Evolutionary conservation across 2,888 invertebrate species (phyloP), one percentile per base, ranked within the genome.

Genomic region (Pammene aurita): DNA sequence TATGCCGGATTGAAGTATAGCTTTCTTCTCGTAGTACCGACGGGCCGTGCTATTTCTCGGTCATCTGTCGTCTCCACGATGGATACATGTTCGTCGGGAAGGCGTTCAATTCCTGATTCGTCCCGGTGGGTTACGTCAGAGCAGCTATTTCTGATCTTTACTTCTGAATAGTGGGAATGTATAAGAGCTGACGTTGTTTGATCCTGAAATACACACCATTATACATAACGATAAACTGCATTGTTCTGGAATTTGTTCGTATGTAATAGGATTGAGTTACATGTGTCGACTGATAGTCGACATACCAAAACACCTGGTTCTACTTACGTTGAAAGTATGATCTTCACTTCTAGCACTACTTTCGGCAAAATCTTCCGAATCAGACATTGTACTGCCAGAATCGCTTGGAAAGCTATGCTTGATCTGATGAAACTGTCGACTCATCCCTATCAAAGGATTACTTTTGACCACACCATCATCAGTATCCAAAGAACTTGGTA

Each of bases 1-100:
- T 97, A 98, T 7, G 97, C 97, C 0, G 97, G 97, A 84, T 97
- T 97, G 80, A 97, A 97, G 82, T 97, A 97, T 2, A 97, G 91
- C 80, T 97, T 97, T 74, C 96, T 94, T 65, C 97, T 93, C 0
- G 95, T 95, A 35, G 94, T 95, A 11, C 96, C 96, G 72, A 95
- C 94, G 11, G 95, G 94, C 76, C 94, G 91, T 10, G 95, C 90
- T 74, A 96, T 96, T 74, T 95, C 93, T 70, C 94, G 90, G 61
- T 96, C 95, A 72, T 96, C 96, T 72, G 95, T 93, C 6, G 97
- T 97, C 87, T 97, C 97, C 9, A 96, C 95, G 68, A 97, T 96
- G 1, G 97, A 95, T 9, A 97, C 97, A 81, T 97, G 96, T 84
- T 96, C 97, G 79, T 96, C 96, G 1, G 97, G 97, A 50, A 96